These are phyloP conservation scores for Ametastegia equiseti DNA, from an alignment of 2,888 invertebrate species.

Conservation along the genomic window DNA sequence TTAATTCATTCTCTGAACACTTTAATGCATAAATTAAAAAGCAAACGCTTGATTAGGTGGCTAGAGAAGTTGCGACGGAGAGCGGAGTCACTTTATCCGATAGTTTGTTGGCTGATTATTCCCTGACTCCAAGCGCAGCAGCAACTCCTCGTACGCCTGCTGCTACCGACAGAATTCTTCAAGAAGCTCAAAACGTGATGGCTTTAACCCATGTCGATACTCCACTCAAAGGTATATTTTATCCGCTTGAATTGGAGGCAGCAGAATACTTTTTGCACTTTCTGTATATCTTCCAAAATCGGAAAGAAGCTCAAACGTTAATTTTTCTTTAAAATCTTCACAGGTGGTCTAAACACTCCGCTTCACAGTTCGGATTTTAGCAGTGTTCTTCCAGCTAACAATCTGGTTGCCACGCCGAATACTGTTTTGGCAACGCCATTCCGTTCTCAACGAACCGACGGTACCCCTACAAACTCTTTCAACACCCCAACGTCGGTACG, in stretches of 20 bases:
- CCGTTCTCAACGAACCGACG: conserved; percentile 84
- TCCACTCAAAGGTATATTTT: conserved; percentile 85
- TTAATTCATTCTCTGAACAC: conserved; percentile 69
- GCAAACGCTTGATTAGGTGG: conserved; percentile 77
- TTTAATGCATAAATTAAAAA: not conserved
- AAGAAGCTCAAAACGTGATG: conserved; percentile 99
- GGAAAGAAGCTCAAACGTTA: not conserved
- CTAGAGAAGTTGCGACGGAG: conserved; percentile 91
- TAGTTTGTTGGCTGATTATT: conserved; percentile 94
- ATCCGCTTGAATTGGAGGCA: not conserved
- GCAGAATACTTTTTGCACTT: not conserved
- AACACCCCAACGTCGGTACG: conserved; percentile 80
- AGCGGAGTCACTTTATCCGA: conserved; percentile 88
- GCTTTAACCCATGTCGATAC: conserved; percentile 98
- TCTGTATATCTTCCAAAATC: not conserved
- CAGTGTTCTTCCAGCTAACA: conserved; percentile 87
- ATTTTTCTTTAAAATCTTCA: conserved; percentile 11
- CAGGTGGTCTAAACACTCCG: conserved; percentile 95
- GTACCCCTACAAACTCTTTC: conserved; percentile 74
- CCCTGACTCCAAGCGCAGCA: conserved; percentile 82
- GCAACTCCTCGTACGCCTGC: conserved; percentile 93
- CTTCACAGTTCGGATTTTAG: conserved; percentile 93
- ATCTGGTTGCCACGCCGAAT: conserved; percentile 89
- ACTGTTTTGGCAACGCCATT: conserved; percentile 94
- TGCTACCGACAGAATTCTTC: conserved; percentile 88